Base-by-base conservation (phyloP, 1,140 invertebrate genomes). In the Octopus sinensis region DNA sequence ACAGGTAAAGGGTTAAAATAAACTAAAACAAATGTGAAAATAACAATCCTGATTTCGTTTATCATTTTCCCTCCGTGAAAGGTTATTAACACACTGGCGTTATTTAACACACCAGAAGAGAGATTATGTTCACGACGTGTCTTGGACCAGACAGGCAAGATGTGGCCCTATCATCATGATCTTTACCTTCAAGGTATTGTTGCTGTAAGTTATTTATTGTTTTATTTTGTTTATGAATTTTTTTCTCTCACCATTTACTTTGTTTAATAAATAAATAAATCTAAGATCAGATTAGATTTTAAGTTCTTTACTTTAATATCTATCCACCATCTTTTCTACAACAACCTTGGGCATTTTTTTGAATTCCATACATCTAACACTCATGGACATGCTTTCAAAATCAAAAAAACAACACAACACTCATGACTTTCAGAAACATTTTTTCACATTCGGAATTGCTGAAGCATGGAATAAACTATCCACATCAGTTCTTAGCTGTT, bases 81-180 rank as follows among this genome's bases (percentile, higher is more conserved):
- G 87, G 81, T 88, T 73, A 82, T 88, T 43, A 84, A 84, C 53
- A 86, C 88, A n/a, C 81, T 88, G 79, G 85, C 85, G 54, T 76
- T 88, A 81, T 88, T 88, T 80, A 86, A 86, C 79, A 84, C 83
- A 79, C 80, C 85, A 52, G 54, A 78, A 43, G 87, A 88, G 82
- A 76, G 86, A 62, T 23, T 80, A 3, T 86, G 85, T 53, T 88
- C 87, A 76, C 80, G 86, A 53, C 81, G 81, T 54, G 83, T 85
- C 6, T 79, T 82, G 56, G 81, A 83, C n/a, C 83, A 85, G n/a
- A n/a, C 68, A 9, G 68, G 68, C 5, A 83, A 84, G 53, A 83
- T 82, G 12, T 86, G 86, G 84, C 80, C 85, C 5, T 88, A 87
- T 79, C 85, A 84, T 53, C 87, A 87, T 81, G 87, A 88, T 79